Percentiles rank a stretch among this genome's conserved stretches.
phyloP scores from a whole-genome alignment of 2,888 invertebrate genomes.

The Molanna angustata region DNA sequence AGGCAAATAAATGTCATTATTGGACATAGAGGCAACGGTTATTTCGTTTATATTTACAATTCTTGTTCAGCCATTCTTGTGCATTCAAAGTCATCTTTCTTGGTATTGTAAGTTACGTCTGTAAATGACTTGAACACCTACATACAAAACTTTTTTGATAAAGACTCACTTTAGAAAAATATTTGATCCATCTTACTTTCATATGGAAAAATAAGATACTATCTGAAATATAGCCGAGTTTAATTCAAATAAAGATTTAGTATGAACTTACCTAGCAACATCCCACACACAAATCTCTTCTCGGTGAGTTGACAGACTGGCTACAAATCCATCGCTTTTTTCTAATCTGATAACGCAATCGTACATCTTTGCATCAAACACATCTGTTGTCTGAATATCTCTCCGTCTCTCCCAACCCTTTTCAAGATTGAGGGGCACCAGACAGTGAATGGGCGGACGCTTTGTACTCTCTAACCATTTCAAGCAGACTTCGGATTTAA shows the following conservation, averaged over 20 bases:
- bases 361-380: slow-evolving; percentile 52
- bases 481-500: slow-evolving; percentile 41
- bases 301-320: slow-evolving; percentile 69
- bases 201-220: no score
- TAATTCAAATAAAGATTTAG: neutral
- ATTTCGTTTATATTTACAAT: no score
- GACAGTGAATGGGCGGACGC: slow-evolving; percentile 59
- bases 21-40: no score
- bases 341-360: slow-evolving; percentile 64
- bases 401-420: slow-evolving; percentile 40
- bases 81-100: no score
- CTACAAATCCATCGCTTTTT: slow-evolving; percentile 67
- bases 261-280: slow-evolving; percentile 52
- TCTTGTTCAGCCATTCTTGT: no score
- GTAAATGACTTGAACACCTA: no score
- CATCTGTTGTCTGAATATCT: slow-evolving; percentile 42
- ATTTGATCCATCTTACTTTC: no score
- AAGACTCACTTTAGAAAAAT: no score
- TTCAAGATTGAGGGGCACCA: slow-evolving; percentile 56
- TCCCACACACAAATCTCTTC: slow-evolving; percentile 85
- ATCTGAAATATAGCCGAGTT: no score
- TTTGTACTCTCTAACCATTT: slow-evolving; percentile 49
- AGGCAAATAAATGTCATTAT: no score
- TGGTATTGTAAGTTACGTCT: no score
- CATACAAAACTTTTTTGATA: no score